Evolutionary conservation across 2,888 invertebrate genomes (phyloP).

Genomic region (Brachyopa scutellaris): DNA sequence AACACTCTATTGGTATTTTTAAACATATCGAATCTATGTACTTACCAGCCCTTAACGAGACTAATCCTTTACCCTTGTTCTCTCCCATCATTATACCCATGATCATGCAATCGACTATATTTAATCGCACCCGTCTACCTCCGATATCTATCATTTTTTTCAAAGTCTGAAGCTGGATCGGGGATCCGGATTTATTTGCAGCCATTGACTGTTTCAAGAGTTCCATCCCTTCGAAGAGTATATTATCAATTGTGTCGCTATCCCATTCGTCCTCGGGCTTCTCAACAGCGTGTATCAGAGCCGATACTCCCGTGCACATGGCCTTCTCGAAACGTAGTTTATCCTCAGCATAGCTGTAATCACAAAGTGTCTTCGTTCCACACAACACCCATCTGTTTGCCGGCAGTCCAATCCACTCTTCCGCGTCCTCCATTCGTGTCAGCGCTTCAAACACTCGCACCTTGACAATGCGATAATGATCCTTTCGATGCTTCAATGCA

Average conservation of each 20-base stretch:
- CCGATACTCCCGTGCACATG: conserved; percentile 49
- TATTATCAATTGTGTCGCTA: conserved; percentile 45
- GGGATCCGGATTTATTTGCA: not conserved
- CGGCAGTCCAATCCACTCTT: conserved; percentile 77
- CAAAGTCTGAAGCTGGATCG: conserved; percentile 17
- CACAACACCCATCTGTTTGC: conserved; percentile 79
- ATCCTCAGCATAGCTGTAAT: conserved; percentile 53
- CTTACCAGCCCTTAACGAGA: conserved; percentile 31
- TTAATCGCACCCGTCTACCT: conserved; percentile 9
- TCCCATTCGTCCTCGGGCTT: conserved; percentile 56
- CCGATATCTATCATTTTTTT: conserved; percentile 23
- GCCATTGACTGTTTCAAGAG: conserved; percentile 33
- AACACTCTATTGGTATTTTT: too few relatives aligned
- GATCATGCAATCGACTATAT: not conserved
- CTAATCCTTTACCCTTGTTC: not conserved
- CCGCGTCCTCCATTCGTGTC: conserved; percentile 78
- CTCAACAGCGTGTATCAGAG: conserved; percentile 36
- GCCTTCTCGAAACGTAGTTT: conserved; percentile 32
- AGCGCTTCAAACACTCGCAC: conserved; percentile 78
- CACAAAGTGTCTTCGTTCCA: conserved; percentile 77
- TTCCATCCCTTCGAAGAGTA: conserved; percentile 60
- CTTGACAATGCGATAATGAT: conserved; percentile 78
- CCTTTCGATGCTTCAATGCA: conserved; percentile 75
- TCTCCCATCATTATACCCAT: conserved; percentile 37
- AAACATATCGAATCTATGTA: too few relatives aligned